A percentile compares a stretch with the other conserved stretches of the same genome.
phyloP scores from a whole-genome alignment of 1,140 invertebrate genomes.

The Homarus americanus region DNA sequence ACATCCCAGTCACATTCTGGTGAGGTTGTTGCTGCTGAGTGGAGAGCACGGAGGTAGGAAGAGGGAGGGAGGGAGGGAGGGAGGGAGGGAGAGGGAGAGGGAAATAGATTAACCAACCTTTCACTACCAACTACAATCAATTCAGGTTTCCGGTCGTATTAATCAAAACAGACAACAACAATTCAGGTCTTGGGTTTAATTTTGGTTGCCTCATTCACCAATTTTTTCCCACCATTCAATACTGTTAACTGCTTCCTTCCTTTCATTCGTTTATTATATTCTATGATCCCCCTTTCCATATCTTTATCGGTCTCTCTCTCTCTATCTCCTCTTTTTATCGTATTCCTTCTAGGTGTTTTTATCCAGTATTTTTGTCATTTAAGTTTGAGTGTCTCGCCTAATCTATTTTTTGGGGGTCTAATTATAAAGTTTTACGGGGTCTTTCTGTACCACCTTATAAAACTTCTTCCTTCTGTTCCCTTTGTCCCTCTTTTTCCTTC shows the following conservation, averaged over 20 bases:
- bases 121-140: neutral
- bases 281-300: neutral
- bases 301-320: too few relatives aligned
- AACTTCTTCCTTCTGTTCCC: neutral
- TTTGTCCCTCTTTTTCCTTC: too few relatives aligned
- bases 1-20: neutral
- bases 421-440: too few relatives aligned
- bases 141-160: neutral
- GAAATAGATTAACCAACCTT: neutral
- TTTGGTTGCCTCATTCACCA: neutral
- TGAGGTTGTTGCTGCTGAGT: neutral
- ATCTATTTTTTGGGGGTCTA: neutral
- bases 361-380: neutral
- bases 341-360: neutral
- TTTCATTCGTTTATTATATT: neutral
- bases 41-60: conserved; percentile 7
- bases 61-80: neutral
- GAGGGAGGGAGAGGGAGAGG: too few relatives aligned
- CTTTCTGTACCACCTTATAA: neutral
- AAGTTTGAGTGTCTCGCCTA: neutral
- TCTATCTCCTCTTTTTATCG: neutral
- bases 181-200: neutral
- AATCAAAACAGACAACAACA: neutral
- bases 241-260: neutral
- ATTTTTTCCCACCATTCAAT: neutral